Percentiles rank a stretch among this genome's conserved stretches.
These are phyloP conservation scores for Drosophila nannoptera DNA, from an alignment of 1,140 invertebrate genomes.

Conservation along the genomic window DNA sequence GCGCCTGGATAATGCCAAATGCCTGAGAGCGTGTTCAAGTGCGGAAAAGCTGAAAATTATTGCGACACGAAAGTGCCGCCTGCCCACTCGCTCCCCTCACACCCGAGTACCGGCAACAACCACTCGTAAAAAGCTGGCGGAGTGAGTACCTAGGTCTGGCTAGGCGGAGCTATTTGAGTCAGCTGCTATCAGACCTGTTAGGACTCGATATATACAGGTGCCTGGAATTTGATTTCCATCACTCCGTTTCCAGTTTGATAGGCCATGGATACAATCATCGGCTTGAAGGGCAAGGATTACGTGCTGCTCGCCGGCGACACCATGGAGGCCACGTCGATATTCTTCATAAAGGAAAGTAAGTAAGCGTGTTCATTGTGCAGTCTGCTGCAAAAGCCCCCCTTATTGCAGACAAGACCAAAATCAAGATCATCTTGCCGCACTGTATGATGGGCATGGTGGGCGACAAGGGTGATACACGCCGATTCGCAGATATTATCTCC, in stretches of 20 bases:
- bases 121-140: not conserved
- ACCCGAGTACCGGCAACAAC: not conserved
- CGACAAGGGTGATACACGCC: constrained; percentile 74
- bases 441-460: constrained; percentile 24
- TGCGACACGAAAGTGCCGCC: constrained; percentile 67
- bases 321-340: not conserved
- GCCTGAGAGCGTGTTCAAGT: constrained; percentile 48
- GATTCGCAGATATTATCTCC: constrained; percentile 97
- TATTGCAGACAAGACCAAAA: constrained; percentile 23
- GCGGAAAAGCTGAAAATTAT: constrained; percentile 74
- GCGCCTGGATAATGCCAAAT: constrained; percentile 47
- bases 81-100: not conserved
- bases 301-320: constrained; percentile 40
- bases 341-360: constrained; percentile 29
- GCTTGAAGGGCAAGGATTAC: constrained; percentile 37
- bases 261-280: constrained; percentile 47
- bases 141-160: too few species aligned
- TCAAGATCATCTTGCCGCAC: not conserved
- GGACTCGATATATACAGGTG: too few species aligned
- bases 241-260: not conserved
- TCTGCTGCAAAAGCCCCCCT: not conserved
- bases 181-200: too few species aligned
- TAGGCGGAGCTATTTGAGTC: too few species aligned
- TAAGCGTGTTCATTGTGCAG: not conserved
- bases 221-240: too few species aligned